These are phyloP conservation scores for Bombus huntii DNA, from an alignment of 1,140 invertebrate species.

Conservation along the genomic window DNA sequence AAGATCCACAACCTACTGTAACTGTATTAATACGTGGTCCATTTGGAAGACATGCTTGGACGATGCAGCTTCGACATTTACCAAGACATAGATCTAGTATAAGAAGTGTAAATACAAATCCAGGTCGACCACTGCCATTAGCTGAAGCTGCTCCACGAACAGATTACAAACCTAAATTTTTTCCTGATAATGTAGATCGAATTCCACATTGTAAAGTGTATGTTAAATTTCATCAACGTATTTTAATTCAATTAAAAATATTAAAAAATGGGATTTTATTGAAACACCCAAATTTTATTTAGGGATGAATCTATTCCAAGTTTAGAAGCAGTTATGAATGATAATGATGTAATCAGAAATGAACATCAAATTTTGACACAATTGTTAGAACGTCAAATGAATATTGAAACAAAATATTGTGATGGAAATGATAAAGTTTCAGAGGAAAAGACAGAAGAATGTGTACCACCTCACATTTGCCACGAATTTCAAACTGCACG, in stretches of 20 bases:
- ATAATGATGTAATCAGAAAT: conserved; percentile 82
- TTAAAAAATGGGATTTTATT: not conserved
- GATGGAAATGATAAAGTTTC: conserved; percentile 82
- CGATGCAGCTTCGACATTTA: conserved; percentile 92
- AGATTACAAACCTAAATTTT: conserved; percentile 89
- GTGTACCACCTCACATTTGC: conserved; percentile 90
- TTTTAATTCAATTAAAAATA: conserved; percentile 14
- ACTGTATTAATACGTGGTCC: conserved; percentile 93
- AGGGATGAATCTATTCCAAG: conserved; percentile 93
- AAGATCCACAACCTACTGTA: conserved; percentile 89
- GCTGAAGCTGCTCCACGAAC: conserved; percentile 85
- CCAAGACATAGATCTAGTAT: conserved; percentile 90
- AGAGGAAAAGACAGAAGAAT: conserved; percentile 86
- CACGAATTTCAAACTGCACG: conserved; percentile 97
- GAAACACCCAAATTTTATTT: not conserved
- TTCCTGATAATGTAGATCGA: conserved; percentile 92
- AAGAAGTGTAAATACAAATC: conserved; percentile 87
- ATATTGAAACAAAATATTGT: conserved; percentile 83
- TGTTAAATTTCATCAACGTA: conserved; percentile 72
- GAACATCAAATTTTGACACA: conserved; percentile 79
- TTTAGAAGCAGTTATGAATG: conserved; percentile 88
- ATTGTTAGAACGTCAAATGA: conserved; percentile 78
- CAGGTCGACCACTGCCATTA: conserved; percentile 90
- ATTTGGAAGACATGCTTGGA: conserved; percentile 97
- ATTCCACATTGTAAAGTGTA: conserved; percentile 92